Evolutionary conservation across 1,140 invertebrate genomes (phyloP), one percentile per base, ranked within the genome.

Genomic region (Megalonaias nervosa): DNA sequence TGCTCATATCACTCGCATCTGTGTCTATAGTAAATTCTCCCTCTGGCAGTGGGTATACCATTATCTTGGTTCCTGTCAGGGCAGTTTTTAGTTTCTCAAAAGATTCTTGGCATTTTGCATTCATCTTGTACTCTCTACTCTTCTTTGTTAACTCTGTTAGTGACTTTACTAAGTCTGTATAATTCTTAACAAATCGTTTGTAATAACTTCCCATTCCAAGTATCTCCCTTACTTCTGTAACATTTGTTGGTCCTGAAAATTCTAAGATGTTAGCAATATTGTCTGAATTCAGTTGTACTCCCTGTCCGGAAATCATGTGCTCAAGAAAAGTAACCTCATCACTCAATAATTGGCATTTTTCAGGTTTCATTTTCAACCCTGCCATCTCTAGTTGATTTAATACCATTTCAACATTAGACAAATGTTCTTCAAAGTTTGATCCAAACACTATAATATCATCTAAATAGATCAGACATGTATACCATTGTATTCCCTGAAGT

Each of bases 91-190:
- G 55, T 13, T 9, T n/a, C 1, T 58, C 59, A 64, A 71, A 72
- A 71, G 55, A 48, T 21, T 67, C 31, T 68, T 69, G n/a, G n/a
- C 31, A 85, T 81, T 62, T 84, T 74, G 19, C 81, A 61, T 12
- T 82, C 77, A 80, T 91, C 87, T 48, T 82, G 82, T 23, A 92
- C 31, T n/a, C 87, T 85, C n/a, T 86, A 87, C 17, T 87, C 86
- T 64, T 91, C 77, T 31, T 88, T 85, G 82, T 85, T 76, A 26
- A 88, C 82, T 26, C 85, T 87, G 57, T 89, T 88, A 82, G 91
- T 90, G 0, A 87, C 89, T 62, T 71, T 6, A 60, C 67, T 2
- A 69, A 58, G 1, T 60, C 56, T 4, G 67, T 58, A 64, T 72
- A 77, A n/a, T 73, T 58, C 26, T 76, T 76, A n/a, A 74, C 64